Base-by-base conservation (phyloP, 2,113 vertebrate genomes). In the Oryzias celebensis region DNA sequence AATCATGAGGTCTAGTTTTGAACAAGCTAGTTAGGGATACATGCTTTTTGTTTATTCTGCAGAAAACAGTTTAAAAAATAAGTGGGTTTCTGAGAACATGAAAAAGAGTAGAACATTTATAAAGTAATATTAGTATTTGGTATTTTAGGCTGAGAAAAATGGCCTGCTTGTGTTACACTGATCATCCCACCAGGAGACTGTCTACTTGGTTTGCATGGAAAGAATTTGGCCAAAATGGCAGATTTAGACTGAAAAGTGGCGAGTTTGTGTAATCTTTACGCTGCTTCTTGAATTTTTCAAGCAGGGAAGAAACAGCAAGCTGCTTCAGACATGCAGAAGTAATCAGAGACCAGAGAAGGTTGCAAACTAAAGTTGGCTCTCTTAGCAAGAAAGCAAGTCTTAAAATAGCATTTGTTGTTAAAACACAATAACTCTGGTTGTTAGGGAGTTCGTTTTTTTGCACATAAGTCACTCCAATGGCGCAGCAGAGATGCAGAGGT, bases 401-500 rank as follows among this genome's bases (percentile, higher is more conserved):
- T 44, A 44, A 54, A 44, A 15, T 49, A 3, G 0, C 1, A 23
- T 48, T 26, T 61, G 22, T 68, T 23, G 54, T n/a, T 36, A 24
- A 16, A 53, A 60, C 7, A 67, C 64, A 31, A 31, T 54, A n/a
- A 24, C 7, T 20, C 20, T 52, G 16, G 23, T 52, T 14, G 31
- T 14, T 55, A 14, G 61, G 69, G 22, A 41, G 52, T n/a, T 24
- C 17, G 41, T 0, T 56, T 50, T 43, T 41, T 50, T 43, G 41
- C 56, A 45, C 23, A 2, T 4, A 3, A 8, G 3, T 91, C 74
- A 91, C 78, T 91, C 88, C 1, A 92, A 84, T 0, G 90, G 91
- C 14, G 89, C 86, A 47, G 91, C 89, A 44, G 91, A 92, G 74
- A 92, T 92, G 71, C 91, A 92, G 83, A 91, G 82, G 80, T 92